Evolutionary conservation across 1,140 invertebrate genomes (phyloP).

Genomic region (Micrasema minimum): DNA sequence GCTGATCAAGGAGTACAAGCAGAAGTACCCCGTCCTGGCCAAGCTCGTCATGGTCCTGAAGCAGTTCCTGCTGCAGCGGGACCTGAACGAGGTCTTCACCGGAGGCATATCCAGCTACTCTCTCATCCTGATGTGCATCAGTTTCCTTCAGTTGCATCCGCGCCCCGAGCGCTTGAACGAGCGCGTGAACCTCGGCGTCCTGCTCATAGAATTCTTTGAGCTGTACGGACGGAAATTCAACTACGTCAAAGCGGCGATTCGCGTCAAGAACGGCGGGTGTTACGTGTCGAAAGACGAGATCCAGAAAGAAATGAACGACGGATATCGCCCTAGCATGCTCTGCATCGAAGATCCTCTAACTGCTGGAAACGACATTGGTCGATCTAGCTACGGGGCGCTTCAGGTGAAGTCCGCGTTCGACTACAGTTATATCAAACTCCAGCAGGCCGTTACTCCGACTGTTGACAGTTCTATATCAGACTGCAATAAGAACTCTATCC

Average conservation of each 20-base stretch:
- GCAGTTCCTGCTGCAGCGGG: slow-evolving; percentile 95
- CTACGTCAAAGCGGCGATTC: slow-evolving; percentile 92
- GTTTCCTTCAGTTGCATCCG: slow-evolving; percentile 87
- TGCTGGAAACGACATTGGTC: slow-evolving; percentile 94
- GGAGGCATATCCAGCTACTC: slow-evolving; percentile 99
- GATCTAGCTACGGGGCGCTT: slow-evolving; percentile 91
- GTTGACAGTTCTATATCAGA: slow-evolving; percentile 70
- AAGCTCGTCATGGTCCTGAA: slow-evolving; percentile 97
- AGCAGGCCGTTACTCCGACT: slow-evolving; percentile 79
- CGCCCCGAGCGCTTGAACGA: slow-evolving; percentile 68
- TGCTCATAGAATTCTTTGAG: slow-evolving; percentile 98
- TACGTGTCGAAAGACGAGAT: slow-evolving; percentile 96
- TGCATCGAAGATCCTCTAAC: slow-evolving; percentile 99
- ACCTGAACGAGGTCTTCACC: slow-evolving; percentile 99
- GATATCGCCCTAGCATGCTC: slow-evolving; percentile 89
- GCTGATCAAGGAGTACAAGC: slow-evolving; percentile 89
- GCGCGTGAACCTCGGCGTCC: slow-evolving; percentile 87
- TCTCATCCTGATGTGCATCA: slow-evolving; percentile 97
- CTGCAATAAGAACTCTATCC: slow-evolving; percentile 68
- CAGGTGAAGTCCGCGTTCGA: slow-evolving; percentile 94
- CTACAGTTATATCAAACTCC: slow-evolving; percentile 89
- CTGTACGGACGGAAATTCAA: slow-evolving; percentile 97
- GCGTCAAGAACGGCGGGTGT: slow-evolving; percentile 92
- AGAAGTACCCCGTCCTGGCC: slow-evolving; percentile 85
- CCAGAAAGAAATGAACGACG: slow-evolving; percentile 90